Percentiles rank a stretch among this genome's conserved stretches.
Conservation (phyloP, 2,797 vertebrate genomes). For the Sebastiscus albofasciatus region DNA sequence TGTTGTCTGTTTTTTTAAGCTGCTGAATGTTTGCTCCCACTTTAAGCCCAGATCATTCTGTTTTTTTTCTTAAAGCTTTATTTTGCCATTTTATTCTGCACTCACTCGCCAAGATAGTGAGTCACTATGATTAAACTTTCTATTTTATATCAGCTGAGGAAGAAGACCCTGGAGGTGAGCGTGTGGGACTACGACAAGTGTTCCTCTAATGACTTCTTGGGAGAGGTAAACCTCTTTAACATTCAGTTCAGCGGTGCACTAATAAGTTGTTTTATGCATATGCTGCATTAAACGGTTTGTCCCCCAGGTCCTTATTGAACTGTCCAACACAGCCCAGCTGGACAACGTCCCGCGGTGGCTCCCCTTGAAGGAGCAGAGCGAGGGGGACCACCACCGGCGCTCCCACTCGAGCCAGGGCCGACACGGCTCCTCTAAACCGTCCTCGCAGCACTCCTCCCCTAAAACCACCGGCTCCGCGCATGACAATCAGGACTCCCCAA, state of each 20-base stretch:
- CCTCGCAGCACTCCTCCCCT: slow-evolving; percentile 89
- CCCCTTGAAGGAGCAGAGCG: slow-evolving; percentile 93
- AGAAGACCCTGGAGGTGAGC: slow-evolving; percentile 97
- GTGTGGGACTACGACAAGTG: slow-evolving; percentile 99
- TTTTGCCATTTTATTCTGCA: background rate
- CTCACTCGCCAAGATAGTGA: background rate
- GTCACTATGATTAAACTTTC: background rate
- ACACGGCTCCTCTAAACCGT: slow-evolving; percentile 89
- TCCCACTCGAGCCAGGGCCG: slow-evolving; percentile 89
- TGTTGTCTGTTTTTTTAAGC: slow-evolving; percentile 1
- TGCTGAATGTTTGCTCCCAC: background rate
- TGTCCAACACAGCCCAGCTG: slow-evolving; percentile 90
- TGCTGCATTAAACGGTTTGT: background rate
- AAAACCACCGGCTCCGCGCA: slow-evolving; percentile 84
- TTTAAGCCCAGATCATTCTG: slow-evolving; percentile 9
- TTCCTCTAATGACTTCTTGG: slow-evolving; percentile 97
- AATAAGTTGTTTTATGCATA: background rate
- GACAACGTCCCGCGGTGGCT: slow-evolving; percentile 96
- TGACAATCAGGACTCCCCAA: slow-evolving; percentile 90
- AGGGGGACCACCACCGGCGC: slow-evolving; percentile 92
- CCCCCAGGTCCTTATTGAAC: slow-evolving; percentile 92
- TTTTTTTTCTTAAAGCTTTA: background rate
- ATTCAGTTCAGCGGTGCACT: background rate
- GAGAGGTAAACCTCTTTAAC: slow-evolving; percentile 87
- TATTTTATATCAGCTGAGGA: slow-evolving; percentile 88